Base-by-base conservation (phyloP, 2,888 invertebrate species). In the Phortica okadai region DNA sequence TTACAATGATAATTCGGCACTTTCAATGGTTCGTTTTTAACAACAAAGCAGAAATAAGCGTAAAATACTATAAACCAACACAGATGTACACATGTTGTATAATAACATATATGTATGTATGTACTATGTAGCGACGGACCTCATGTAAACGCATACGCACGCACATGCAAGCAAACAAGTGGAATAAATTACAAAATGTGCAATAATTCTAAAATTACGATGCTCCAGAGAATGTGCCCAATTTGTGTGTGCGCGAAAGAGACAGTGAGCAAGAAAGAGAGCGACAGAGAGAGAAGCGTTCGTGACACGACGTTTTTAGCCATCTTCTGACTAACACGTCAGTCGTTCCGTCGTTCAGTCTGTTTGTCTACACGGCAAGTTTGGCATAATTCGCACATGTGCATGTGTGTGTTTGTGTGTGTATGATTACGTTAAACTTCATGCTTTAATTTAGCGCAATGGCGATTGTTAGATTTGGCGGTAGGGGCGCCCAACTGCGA, bases 131-230 rank as follows among this genome's bases (percentile, higher is more conserved):
- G 11, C 50, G 42, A 75, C 72, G 33, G 14, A 2, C 2, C 44
- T 73, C 50, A 56, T 42, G 66, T 54, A 75, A 45, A 72, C 25
- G 45, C 42, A 67, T 41, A 72, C 64, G 70, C 21, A 14, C 41
- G 64, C 44, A 16, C 44, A 67, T 16, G 62, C 74, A 56, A 16
- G 54, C 56, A 70, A 42, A 81, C 74, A 76, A 84, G 73, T 80
- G 79, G 80, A 82, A 88, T 88, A 87, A 82, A 85, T 87, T 86
- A 79, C 76, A 81, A 80, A 82, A 80, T 83, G 81, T 80, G 81
- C 78, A 83, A 83, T 86, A 83, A 85, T 84, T 87, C 82, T 74
- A 79, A 80, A 83, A 82, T 82, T 80, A 82, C 80, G 74, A 81
- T 79, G 59, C 79, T 78, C 59, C 76, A 59, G 81, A 72, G 80